These are phyloP conservation scores for Mormyrops attenuatus DNA, from an alignment of 2,797 vertebrate species.

Conservation along the genomic window DNA sequence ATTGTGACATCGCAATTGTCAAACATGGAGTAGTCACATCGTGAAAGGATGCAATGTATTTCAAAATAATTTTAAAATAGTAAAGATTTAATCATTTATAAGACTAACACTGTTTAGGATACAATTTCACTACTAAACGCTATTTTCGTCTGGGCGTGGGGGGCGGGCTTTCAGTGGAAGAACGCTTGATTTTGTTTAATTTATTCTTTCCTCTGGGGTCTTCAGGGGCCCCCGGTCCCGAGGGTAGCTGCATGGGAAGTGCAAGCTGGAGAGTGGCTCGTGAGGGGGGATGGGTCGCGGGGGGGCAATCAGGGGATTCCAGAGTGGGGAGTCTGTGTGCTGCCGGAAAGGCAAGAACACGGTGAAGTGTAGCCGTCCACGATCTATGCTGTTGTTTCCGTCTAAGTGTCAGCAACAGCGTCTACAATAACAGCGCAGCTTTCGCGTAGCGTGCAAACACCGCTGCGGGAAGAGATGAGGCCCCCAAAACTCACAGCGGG, in stretches of 20 bases:
- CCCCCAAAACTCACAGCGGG: neutral
- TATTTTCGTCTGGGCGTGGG: no score
- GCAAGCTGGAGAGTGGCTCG: neutral
- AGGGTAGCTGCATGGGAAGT: constrained; percentile 6
- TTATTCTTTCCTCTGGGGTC: no score
- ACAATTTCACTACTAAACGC: neutral
- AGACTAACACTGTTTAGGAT: neutral
- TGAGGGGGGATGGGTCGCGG: neutral
- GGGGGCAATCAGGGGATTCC: neutral
- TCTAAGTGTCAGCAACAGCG: neutral
- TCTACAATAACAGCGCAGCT: neutral
- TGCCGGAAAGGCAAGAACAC: neutral
- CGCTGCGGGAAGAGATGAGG: neutral
- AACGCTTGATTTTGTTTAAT: neutral
- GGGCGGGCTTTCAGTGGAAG: neutral
- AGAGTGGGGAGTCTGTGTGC: neutral
- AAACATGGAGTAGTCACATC: neutral
- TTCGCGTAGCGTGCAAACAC: neutral
- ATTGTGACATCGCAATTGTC: neutral
- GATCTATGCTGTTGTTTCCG: neutral
- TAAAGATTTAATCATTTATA: neutral
- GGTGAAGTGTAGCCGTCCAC: neutral
- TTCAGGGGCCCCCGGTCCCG: neutral
- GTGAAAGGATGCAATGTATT: neutral
- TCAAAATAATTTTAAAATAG: neutral